Conservation (phyloP, 2,113 vertebrate species). For the Riparia riparia region DNA sequence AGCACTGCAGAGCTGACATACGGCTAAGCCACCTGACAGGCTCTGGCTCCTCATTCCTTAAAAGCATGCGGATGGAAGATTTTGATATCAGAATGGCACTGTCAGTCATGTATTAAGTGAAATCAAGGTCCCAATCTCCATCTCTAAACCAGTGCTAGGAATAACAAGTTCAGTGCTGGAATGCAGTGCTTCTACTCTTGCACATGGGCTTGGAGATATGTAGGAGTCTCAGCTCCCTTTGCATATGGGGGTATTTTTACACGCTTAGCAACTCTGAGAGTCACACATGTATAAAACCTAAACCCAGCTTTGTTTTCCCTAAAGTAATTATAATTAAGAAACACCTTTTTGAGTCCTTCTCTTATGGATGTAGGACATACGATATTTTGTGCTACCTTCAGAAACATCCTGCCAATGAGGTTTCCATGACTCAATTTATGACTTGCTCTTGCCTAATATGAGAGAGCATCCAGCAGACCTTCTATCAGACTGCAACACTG, state of each 20-base stretch:
- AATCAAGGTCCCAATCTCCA: background rate
- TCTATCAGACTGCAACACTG: background rate
- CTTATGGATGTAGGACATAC: background rate
- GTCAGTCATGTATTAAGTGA: background rate
- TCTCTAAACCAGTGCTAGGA: background rate
- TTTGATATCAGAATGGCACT: background rate
- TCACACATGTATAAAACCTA: background rate
- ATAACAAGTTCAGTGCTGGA: background rate
- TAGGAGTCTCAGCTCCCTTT: background rate
- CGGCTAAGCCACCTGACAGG: slow-evolving; percentile 26
- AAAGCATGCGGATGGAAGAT: background rate
- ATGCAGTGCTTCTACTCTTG: background rate
- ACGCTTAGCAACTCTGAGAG: background rate
- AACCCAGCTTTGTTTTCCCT: background rate
- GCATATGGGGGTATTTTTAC: background rate
- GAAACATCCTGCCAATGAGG: background rate
- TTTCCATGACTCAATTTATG: background rate
- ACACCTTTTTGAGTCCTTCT: background rate
- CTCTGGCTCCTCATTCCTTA: slow-evolving; percentile 3
- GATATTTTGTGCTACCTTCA: background rate
- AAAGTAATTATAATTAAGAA: background rate
- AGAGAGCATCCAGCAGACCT: background rate
- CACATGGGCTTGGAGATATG: background rate
- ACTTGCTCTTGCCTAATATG: background rate
- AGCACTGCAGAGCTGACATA: slow-evolving; percentile 4